Percentiles rank a stretch among this genome's conserved stretches.
phyloP scores from a whole-genome alignment of 2,888 invertebrate species.

The Cataglyphis livida region DNA sequence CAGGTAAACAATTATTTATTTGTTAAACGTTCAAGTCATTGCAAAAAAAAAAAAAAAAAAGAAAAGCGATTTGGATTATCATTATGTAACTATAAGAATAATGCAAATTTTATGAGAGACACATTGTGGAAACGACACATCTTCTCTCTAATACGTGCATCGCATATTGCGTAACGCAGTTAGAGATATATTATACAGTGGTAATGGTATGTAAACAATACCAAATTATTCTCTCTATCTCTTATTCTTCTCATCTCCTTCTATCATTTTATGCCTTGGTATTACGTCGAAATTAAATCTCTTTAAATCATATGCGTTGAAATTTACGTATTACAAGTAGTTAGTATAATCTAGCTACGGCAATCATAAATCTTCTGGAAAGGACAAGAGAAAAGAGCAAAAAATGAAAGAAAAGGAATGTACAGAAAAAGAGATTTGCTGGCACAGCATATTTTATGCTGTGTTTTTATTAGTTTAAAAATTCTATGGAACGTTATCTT shows the following conservation, averaged over 20 bases:
- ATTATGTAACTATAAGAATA: conserved; percentile 30
- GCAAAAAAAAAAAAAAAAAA: conserved; percentile 10
- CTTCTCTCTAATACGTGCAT: conserved; percentile 58
- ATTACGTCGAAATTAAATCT: conserved; percentile 11
- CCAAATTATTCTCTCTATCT: conserved; percentile 28
- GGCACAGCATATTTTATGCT: neutral
- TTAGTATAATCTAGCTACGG: conserved; percentile 7
- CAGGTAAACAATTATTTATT: neutral
- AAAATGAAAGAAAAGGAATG: neutral
- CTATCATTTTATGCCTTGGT: conserved; percentile 30
- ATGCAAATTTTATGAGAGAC: conserved; percentile 12
- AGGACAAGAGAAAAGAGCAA: neutral
- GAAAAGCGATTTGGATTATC: conserved; percentile 32
- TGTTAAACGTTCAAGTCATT: neutral
- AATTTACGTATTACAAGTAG: conserved; percentile 35
- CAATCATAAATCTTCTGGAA: conserved; percentile 1
- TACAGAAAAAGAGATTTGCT: neutral
- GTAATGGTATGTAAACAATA: conserved; percentile 24
- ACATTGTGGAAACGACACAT: conserved; percentile 61
- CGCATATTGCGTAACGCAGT: conserved; percentile 66
- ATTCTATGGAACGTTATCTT: neutral
- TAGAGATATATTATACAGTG: conserved; percentile 28
- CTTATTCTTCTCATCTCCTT: conserved; percentile 23
- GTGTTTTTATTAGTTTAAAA: neutral
- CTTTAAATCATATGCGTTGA: conserved; percentile 39